Base-by-base conservation (phyloP, 2,797 vertebrate genomes). In the Sardinella longiceps region DNA sequence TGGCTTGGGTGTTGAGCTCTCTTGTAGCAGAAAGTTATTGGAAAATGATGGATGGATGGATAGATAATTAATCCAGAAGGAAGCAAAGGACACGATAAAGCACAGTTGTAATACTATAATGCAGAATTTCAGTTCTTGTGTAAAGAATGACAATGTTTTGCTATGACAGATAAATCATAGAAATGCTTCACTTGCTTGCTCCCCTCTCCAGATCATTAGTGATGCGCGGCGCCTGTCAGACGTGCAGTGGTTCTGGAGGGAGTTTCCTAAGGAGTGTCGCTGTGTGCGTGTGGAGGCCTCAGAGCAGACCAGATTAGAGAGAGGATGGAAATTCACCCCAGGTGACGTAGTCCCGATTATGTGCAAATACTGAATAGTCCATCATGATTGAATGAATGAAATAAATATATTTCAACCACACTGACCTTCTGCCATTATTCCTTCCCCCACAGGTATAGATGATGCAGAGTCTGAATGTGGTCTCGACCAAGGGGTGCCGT, bases 401-500 rank as follows among this genome's bases (percentile, higher is more conserved):
- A 48, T 48, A 48, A 43, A 43, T 48, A 0, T 48, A 12, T 66
- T 33, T 2, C 63, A 66, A 66, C 63, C 12, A 30, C 12, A 66
- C 63, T 66, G 63, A 66, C 60, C 9, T 5, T 15, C 25, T 15
- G 15, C 53, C 1, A 10, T 30, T 10, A 33, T 37, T 33, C 66
- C 15, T 43, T 12, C 20, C 15, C 39, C 18, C 37, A n/a, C 92
- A 99, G 97, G 97, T 25, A 94, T 98, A 37, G 98, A 98, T 0
- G 96, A 98, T 0, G 92, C 94, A 0, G 97, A 98, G 86, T 99
- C 98, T 0, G 98, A 99, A 87, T 99, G 98, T 0, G 97, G 96
- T n/a, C 91, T 99, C 93, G 98, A 99, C 90, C 84, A 92, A 0
- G 94, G 95, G 0, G 92, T 96, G 83, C 9, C 86, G 33, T 98